A percentile compares a stretch with the other conserved stretches of the same genome.
These are phyloP conservation scores for Trichopria drosophilae DNA, from an alignment of 2,888 invertebrate genomes.

Conservation along the genomic window DNA sequence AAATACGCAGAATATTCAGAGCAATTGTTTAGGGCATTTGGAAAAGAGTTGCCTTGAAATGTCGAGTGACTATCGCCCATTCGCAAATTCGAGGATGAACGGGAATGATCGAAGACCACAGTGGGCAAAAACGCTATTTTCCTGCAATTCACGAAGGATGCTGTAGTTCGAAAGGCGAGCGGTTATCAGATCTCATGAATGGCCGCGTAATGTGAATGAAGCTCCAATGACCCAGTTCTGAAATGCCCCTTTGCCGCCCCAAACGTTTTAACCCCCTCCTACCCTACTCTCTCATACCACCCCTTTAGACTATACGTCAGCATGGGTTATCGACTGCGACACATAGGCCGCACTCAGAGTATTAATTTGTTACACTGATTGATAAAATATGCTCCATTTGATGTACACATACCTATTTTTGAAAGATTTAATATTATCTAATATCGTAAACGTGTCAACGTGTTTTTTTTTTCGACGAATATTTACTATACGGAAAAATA, in stretches of 20 bases:
- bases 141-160: constrained; percentile 24
- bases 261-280: constrained; percentile 32
- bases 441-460: too few relatives aligned
- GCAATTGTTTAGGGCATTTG: too few relatives aligned
- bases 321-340: constrained; percentile 51
- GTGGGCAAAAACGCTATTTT: constrained; percentile 25
- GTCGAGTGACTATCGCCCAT: too few relatives aligned
- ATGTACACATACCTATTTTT: too few relatives aligned
- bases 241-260: constrained; percentile 42
- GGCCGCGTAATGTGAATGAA: constrained; percentile 59
- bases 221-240: constrained; percentile 57
- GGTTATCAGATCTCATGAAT: constrained; percentile 58
- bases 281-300: constrained; percentile 39
- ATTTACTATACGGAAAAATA: too few relatives aligned
- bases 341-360: constrained; percentile 41
- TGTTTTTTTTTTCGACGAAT: too few relatives aligned
- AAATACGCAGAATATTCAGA: too few relatives aligned
- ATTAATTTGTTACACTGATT: constrained; percentile 46
- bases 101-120: too few relatives aligned
- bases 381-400: too few relatives aligned
- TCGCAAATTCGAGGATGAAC: too few relatives aligned
- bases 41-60: too few relatives aligned
- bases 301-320: constrained; percentile 46
- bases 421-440: too few relatives aligned
- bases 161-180: constrained; percentile 48